These are phyloP conservation scores for Drepana arcuata DNA, from an alignment of 1,140 invertebrate genomes.

Conservation along the genomic window DNA sequence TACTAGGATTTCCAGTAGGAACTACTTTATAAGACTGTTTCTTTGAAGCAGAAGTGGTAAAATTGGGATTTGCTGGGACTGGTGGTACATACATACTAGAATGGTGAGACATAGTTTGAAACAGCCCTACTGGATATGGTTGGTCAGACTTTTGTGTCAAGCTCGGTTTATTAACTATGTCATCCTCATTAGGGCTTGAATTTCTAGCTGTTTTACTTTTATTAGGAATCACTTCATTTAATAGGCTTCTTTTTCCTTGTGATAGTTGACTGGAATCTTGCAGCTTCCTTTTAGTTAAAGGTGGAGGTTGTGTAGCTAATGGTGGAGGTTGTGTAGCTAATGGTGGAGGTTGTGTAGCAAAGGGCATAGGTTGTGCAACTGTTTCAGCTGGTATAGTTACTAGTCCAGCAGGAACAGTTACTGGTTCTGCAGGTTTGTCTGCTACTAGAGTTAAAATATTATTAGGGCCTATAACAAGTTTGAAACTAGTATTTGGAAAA, in stretches of 20 bases:
- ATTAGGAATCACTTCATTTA: conserved; percentile 10
- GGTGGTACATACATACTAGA: conserved; percentile 9
- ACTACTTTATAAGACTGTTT: conserved; percentile 59
- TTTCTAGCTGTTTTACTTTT: conserved; percentile 5
- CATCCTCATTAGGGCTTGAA: neutral
- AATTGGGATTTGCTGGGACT: conserved; percentile 11
- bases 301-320: too few species aligned
- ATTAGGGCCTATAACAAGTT: conserved; percentile 52
- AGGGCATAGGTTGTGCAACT: too few species aligned
- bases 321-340: too few species aligned
- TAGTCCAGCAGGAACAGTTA: conserved; percentile 2
- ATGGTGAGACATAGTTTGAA: conserved; percentile 35
- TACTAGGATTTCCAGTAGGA: conserved; percentile 57
- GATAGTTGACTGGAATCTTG: conserved; percentile 2
- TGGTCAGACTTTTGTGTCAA: too few species aligned
- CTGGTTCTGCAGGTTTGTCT: conserved; percentile 20
- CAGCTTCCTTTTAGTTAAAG: too few species aligned
- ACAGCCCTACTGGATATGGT: conserved; percentile 60
- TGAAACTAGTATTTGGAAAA: conserved; percentile 39
- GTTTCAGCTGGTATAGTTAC: too few species aligned
- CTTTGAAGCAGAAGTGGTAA: conserved; percentile 47
- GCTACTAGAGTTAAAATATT: conserved; percentile 54
- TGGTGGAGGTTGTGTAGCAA: too few species aligned
- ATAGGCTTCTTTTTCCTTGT: conserved; percentile 3
- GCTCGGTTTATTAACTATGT: too few species aligned